Conservation (phyloP, 1,140 invertebrate species). For the Meloidogyne hapla region DNA sequence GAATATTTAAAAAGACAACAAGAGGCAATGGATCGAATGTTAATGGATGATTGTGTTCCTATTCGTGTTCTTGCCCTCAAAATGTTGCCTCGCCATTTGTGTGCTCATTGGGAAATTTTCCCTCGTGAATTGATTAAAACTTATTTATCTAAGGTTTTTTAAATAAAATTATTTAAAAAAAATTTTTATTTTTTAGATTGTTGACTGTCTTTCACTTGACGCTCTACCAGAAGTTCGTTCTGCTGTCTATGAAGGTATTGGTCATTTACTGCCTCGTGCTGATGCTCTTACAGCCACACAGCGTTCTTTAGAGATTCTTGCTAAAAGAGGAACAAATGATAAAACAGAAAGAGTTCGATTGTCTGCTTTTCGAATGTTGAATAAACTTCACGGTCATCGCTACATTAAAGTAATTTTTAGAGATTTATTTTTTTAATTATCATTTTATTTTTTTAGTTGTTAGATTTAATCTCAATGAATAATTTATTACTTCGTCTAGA, state of each 20-base stretch:
- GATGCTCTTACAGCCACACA: slow-evolving; percentile 32
- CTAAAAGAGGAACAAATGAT: slow-evolving; percentile 30
- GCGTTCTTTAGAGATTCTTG: slow-evolving; percentile 29
- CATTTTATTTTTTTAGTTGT: slow-evolving; percentile 21
- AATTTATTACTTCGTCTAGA: slow-evolving; percentile 25
- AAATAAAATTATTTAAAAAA: neutral
- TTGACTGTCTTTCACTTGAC: slow-evolving; percentile 32
- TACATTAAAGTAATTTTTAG: slow-evolving; percentile 24
- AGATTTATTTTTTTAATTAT: neutral
- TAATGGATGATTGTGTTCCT: slow-evolving; percentile 34
- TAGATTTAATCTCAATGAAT: slow-evolving; percentile 22
- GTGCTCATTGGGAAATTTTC: slow-evolving; percentile 31
- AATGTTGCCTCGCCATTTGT: slow-evolving; percentile 27
- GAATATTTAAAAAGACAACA: slow-evolving; percentile 32
- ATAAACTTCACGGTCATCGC: slow-evolving; percentile 35
- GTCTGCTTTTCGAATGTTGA: slow-evolving; percentile 33
- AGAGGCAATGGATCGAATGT: slow-evolving; percentile 26
- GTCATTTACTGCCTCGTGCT: slow-evolving; percentile 18
- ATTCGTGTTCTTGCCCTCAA: slow-evolving; percentile 31
- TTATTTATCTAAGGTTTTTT: slow-evolving; percentile 8
- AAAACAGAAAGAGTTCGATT: slow-evolving; percentile 30
- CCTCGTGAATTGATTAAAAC: slow-evolving; percentile 36
- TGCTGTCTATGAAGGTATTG: slow-evolving; percentile 34
- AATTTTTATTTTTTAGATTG: slow-evolving; percentile 21
- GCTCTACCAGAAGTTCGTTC: slow-evolving; percentile 28